Percentiles rank a stretch among this genome's conserved stretches.
These are phyloP conservation scores for Selene dorsalis DNA, from an alignment of 2,797 vertebrate species.

Conservation along the genomic window DNA sequence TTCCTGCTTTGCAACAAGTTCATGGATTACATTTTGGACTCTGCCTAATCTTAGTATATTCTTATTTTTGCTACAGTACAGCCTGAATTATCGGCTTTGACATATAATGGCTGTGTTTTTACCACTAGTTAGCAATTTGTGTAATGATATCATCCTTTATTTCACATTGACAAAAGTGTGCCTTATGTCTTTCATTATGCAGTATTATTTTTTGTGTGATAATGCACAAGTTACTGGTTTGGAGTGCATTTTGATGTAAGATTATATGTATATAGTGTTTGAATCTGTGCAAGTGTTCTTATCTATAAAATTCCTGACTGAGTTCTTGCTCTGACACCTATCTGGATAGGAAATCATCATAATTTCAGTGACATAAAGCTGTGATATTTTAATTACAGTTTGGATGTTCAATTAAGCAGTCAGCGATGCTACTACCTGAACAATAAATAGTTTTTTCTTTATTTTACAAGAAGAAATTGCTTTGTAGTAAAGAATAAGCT, in stretches of 20 bases:
- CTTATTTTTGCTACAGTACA: not conserved
- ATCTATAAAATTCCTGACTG: not conserved
- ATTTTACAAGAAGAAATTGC: not conserved
- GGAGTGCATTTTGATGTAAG: not conserved
- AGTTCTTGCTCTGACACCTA: not conserved
- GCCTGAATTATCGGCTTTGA: not conserved
- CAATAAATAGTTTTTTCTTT: not conserved
- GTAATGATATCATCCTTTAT: not conserved
- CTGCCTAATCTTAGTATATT: not conserved
- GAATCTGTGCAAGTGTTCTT: not conserved
- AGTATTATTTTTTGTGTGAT: not conserved
- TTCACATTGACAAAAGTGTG: not conserved
- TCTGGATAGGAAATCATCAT: not conserved
- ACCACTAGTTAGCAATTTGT: not conserved
- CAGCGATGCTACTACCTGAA: not conserved
- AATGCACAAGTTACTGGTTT: not conserved
- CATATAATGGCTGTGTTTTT: not conserved
- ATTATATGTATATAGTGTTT: too few species aligned
- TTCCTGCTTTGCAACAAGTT: not conserved
- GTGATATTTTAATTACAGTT: not conserved
- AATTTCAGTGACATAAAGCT: constrained; percentile 4
- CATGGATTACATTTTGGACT: not conserved
- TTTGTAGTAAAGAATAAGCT: not conserved
- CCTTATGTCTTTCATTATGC: not conserved
- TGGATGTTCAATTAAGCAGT: not conserved